phyloP scores from a whole-genome alignment of 2,113 vertebrate genomes.

The Poecilia latipinna region DNA sequence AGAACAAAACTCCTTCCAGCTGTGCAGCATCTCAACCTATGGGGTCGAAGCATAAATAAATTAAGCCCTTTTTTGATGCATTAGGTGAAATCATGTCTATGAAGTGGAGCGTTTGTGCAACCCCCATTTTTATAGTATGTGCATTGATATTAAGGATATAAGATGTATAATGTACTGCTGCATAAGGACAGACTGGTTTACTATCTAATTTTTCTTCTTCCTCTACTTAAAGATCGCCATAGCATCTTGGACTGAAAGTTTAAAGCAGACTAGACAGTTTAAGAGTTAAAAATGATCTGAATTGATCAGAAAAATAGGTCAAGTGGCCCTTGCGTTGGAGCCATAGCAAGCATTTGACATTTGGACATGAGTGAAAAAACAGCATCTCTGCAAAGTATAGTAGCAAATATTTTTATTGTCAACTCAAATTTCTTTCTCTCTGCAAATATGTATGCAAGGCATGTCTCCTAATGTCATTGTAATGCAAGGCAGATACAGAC shows the following conservation, averaged over 20 bases:
- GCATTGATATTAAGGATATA: neutral
- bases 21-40: too few relatives aligned
- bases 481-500: neutral
- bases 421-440: neutral
- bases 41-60: too few relatives aligned
- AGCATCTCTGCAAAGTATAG: neutral
- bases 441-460: neutral
- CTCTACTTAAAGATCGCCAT: neutral
- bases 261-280: neutral
- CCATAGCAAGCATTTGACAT: neutral
- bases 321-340: too few relatives aligned
- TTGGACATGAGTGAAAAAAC: neutral
- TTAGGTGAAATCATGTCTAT: neutral
- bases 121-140: neutral
- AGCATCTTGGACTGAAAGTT: neutral
- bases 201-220: neutral
- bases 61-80: neutral
- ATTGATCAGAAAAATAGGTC: neutral
- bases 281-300: neutral
- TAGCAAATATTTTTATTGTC: neutral
- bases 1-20: too few relatives aligned
- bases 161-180: neutral
- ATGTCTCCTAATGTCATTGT: too few relatives aligned
- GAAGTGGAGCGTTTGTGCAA: neutral
- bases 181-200: too few relatives aligned